These are phyloP conservation scores for Notocelia uddmanniana DNA, from an alignment of 2,888 invertebrate species.

Conservation along the genomic window DNA sequence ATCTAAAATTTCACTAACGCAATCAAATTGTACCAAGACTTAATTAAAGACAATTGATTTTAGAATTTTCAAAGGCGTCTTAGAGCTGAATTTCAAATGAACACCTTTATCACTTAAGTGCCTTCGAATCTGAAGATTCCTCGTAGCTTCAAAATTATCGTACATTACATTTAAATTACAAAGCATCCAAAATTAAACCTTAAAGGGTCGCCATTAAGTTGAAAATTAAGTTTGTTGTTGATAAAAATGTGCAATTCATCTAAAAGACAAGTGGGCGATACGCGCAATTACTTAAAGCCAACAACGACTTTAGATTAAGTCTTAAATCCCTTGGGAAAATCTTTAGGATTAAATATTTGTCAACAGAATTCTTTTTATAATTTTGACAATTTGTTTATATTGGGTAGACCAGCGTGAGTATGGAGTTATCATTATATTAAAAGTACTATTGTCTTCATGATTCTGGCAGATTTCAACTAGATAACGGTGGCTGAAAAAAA, in stretches of 20 bases:
- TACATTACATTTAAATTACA: not conserved
- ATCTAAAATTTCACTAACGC: not conserved
- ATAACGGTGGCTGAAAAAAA: too few species aligned
- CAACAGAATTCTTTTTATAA: slow-evolving; percentile 6
- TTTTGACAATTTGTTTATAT: not conserved
- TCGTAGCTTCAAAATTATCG: not conserved
- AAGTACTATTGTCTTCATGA: too few species aligned
- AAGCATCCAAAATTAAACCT: not conserved
- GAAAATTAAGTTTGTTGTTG: not conserved
- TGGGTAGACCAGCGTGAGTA: too few species aligned
- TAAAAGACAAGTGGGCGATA: slow-evolving; percentile 18
- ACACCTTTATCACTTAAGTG: not conserved
- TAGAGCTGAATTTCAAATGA: not conserved
- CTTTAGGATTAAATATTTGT: slow-evolving; percentile 2
- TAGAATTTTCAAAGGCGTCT: not conserved
- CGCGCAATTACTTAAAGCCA: slow-evolving; percentile 21
- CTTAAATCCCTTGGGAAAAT: slow-evolving; percentile 12
- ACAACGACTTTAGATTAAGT: slow-evolving; percentile 12
- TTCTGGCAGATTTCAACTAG: too few species aligned
- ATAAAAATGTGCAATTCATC: slow-evolving; percentile 30
- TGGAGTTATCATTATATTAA: too few species aligned
- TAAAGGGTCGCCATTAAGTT: not conserved
- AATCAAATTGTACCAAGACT: not conserved
- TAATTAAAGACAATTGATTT: not conserved
- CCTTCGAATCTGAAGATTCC: not conserved